Base-by-base conservation (phyloP, 2,888 invertebrate species). In the Baronia brevicornis region DNA sequence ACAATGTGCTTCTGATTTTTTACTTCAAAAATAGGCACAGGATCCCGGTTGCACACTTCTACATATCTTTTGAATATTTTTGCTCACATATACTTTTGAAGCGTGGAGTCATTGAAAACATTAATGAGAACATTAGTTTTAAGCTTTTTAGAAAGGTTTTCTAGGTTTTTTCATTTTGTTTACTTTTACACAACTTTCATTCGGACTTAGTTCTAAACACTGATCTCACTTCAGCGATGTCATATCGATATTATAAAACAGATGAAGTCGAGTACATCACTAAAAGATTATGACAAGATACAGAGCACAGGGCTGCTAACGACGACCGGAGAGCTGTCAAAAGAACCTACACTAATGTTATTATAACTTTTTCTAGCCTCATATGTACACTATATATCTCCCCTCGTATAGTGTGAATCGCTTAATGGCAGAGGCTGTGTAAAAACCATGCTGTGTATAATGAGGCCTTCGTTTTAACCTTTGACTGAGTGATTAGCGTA, bases 311-410 rank as follows among this genome's bases (percentile, higher is more conserved):
- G 79, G 77, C 72, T 72, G 77, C 79, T 78, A 80, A 82, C 82
- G 80, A 82, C 78, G 72, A 57, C 57, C 67, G 60, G 64, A 60
- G 71, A 66, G 69, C 77, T 77, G 80, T 80, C 82, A 82, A 80
- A 82, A 80, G 80, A 75, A 80, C 75, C 79, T 74, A 80, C 79
- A 77, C 77, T 82, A 82, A 82, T 73, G 77, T 77, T 82, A 79
- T 82, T 80, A 82, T 79, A 80, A 82, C 71, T 82, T 80, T 77
- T 79, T 77, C 75, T 67, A 71, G 69, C 61, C 67, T 62, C 61
- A 60, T 65, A 63, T 64, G 39, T 46, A 41, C 47, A 46, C 43
- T 39, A 46, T 34, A 41, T 41, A 41, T 37, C 35, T 41, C 36
- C 41, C 41, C 38, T 28, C 39, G 31, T 35, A 39, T 36, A 36